phyloP scores from a whole-genome alignment of 2,797 vertebrate genomes.

The Artibeus jamaicensis region DNA sequence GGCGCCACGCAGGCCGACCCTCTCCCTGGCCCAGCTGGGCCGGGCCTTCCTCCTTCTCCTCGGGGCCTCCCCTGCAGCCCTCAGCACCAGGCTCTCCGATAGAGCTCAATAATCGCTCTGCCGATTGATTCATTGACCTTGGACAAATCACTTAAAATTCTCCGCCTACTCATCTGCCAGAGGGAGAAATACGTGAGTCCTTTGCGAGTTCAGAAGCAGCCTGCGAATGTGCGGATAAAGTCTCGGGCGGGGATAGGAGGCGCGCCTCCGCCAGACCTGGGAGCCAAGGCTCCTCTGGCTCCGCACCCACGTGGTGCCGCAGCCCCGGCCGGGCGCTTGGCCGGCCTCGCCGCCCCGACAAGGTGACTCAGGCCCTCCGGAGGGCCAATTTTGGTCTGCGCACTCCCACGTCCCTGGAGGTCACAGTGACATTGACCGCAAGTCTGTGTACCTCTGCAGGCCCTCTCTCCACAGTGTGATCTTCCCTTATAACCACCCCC shows the following conservation, averaged over 20 bases:
- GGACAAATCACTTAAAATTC: slow-evolving; percentile 40
- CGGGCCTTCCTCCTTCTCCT: background rate
- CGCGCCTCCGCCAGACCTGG: rapidly evolving
- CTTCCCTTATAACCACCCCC: rapidly evolving
- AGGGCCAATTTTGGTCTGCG: background rate
- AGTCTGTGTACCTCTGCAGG: rapidly evolving
- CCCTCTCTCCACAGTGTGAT: background rate
- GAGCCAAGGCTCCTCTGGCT: background rate
- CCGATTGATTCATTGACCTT: slow-evolving; percentile 65
- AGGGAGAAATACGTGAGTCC: background rate
- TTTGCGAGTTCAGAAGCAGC: background rate
- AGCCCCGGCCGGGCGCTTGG: too few relatives aligned
- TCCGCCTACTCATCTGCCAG: slow-evolving; percentile 36
- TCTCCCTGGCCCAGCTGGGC: background rate
- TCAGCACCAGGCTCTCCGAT: background rate
- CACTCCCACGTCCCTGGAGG: background rate
- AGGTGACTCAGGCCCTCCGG: background rate
- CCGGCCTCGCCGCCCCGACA: background rate
- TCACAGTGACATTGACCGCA: rapidly evolving
- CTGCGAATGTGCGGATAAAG: background rate
- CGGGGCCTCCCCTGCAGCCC: rapidly evolving
- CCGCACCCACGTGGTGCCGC: rapidly evolving
- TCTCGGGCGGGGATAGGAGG: too few relatives aligned
- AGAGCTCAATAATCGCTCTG: background rate
- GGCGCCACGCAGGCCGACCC: rapidly evolving